These are phyloP conservation scores for Mus pahari DNA, from an alignment of 2,113 vertebrate genomes.

Conservation along the genomic window DNA sequence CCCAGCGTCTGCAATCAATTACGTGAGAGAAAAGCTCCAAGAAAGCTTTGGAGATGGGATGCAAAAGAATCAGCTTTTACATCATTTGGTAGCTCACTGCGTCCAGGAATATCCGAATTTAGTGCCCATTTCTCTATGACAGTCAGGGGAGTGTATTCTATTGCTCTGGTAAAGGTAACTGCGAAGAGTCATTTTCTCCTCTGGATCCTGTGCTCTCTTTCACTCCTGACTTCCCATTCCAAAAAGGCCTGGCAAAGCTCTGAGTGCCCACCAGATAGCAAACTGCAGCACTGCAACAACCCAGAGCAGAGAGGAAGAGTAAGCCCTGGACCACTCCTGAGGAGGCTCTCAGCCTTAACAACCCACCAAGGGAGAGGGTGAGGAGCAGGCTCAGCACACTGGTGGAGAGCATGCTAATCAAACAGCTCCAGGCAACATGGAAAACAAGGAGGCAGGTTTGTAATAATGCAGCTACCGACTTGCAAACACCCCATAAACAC, in stretches of 20 bases:
- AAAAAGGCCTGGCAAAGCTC: not conserved
- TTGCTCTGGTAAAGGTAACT: not conserved
- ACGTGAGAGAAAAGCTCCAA: not conserved
- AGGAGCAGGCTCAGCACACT: not conserved
- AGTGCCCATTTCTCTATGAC: not conserved
- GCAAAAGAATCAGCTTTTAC: not conserved
- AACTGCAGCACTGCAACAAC: not conserved
- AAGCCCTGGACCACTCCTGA: not conserved
- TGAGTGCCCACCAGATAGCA: not conserved
- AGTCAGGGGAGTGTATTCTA: not conserved
- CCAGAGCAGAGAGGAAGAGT: not conserved
- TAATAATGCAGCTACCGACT: not conserved
- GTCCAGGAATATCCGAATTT: not conserved
- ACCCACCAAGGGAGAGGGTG: not conserved
- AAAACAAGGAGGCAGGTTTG: not conserved
- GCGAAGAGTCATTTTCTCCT: not conserved
- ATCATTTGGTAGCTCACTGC: not conserved
- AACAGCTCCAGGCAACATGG: fast-evolving
- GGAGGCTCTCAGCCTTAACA: not conserved
- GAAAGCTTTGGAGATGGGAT: not conserved
- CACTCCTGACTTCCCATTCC: not conserved
- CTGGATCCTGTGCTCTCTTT: not conserved
- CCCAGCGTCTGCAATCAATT: not conserved
- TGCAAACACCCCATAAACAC: not conserved
- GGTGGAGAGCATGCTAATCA: not conserved